Percentiles rank a stretch among this genome's conserved stretches.
Conservation (phyloP, 2,888 invertebrate species). For the Biston betularia region DNA sequence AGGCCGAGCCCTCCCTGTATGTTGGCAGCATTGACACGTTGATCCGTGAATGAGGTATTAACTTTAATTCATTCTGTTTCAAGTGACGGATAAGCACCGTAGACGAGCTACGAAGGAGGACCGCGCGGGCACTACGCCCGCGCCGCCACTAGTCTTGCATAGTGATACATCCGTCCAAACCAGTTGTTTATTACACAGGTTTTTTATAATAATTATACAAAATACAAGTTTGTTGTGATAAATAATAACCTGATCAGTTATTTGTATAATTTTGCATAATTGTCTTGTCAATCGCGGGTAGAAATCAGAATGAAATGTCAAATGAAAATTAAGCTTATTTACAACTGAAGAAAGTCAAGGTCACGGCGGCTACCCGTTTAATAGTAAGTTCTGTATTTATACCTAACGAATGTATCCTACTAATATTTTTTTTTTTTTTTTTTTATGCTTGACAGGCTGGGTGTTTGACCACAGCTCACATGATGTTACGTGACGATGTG, state of each 20-base stretch:
- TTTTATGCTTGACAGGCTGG: no score
- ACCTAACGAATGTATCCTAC: no score
- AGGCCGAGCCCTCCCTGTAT: no score
- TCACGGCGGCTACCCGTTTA: no score
- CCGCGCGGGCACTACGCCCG: constrained; percentile 2
- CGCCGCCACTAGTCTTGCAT: constrained; percentile 1
- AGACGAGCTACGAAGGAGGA: constrained; percentile 6
- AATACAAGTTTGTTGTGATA: background rate
- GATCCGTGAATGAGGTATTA: no score
- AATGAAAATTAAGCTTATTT: background rate
- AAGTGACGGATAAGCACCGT: background rate
- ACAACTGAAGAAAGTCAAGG: background rate
- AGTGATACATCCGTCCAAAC: constrained; percentile 7
- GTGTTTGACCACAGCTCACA: no score
- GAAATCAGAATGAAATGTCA: background rate
- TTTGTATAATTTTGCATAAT: background rate
- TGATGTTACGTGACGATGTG: no score
- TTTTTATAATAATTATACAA: constrained; percentile 6
- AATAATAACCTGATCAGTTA: background rate
- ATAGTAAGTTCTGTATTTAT: no score
- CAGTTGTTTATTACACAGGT: background rate
- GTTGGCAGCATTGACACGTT: no score
- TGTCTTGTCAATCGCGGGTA: background rate
- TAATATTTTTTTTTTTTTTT: no score
- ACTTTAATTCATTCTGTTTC: no score